A percentile compares a stretch with the other conserved stretches of the same genome.
These are phyloP conservation scores for Frieseomelitta varia DNA, from an alignment of 1,140 invertebrate genomes.

Conservation along the genomic window DNA sequence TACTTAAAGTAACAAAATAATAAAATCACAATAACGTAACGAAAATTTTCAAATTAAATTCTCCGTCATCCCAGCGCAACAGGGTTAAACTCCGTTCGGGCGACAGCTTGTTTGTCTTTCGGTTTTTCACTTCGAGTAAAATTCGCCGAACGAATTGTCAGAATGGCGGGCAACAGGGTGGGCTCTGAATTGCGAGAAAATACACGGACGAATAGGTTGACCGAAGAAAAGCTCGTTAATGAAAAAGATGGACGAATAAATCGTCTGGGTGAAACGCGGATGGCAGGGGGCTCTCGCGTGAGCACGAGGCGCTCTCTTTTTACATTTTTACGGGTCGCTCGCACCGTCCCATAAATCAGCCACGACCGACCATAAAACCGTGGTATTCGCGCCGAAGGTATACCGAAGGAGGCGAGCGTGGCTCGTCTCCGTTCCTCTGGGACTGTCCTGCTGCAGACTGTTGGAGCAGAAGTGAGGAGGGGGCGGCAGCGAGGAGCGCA, in stretches of 20 bases:
- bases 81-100: too few relatives aligned
- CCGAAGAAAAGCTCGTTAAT: not conserved
- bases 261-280: not conserved
- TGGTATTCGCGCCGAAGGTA: conserved; percentile 59
- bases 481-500: not conserved
- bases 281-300: conserved; percentile 31
- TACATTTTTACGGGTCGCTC: conserved; percentile 71
- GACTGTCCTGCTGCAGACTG: not conserved
- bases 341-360: conserved; percentile 76
- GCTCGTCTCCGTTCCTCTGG: conserved; percentile 23
- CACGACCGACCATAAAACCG: conserved; percentile 71
- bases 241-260: conserved; percentile 19
- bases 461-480: not conserved
- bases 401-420: conserved; percentile 23
- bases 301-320: conserved; percentile 59
- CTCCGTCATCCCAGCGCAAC: too few relatives aligned
- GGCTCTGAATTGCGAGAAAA: not conserved
- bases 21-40: too few relatives aligned
- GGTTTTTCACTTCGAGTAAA: too few relatives aligned
- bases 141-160: too few relatives aligned
- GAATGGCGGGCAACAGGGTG: too few relatives aligned
- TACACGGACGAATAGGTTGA: not conserved
- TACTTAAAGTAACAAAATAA: too few relatives aligned
- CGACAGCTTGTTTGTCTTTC: too few relatives aligned
- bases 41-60: too few relatives aligned